Conservation (phyloP, 2,113 vertebrate genomes). For the Syngnathus floridae region DNA sequence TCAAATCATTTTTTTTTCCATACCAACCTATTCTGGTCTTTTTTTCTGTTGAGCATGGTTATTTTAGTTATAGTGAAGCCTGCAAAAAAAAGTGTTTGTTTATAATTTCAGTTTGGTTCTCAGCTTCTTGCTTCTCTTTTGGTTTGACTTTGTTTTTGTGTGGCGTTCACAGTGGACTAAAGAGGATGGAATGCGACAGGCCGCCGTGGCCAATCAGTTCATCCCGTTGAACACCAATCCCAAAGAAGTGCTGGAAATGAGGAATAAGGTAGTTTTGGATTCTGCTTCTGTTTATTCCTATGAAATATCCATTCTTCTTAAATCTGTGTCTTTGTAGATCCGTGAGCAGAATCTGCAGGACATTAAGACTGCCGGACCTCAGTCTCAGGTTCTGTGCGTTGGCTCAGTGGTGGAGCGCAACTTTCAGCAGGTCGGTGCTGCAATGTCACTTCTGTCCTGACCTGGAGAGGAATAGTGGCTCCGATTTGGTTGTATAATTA, state of each 20-base stretch:
- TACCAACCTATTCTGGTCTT: slow-evolving; percentile 44
- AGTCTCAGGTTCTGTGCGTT: slow-evolving; percentile 87
- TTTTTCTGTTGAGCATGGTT: slow-evolving; percentile 80
- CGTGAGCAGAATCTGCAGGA: slow-evolving; percentile 97
- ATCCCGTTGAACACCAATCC: slow-evolving; percentile 97
- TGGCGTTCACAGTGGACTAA: slow-evolving; percentile 92
- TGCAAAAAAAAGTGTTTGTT: slow-evolving; percentile 49
- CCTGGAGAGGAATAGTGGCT: slow-evolving; percentile 38
- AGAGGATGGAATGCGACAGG: slow-evolving; percentile 87
- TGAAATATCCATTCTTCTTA: neutral
- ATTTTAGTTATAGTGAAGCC: slow-evolving; percentile 55
- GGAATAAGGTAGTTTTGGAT: slow-evolving; percentile 83
- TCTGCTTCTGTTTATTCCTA: neutral
- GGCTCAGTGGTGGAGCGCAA: slow-evolving; percentile 81
- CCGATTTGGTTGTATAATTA: neutral
- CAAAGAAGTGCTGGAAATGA: slow-evolving; percentile 97
- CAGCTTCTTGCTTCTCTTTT: slow-evolving; percentile 3
- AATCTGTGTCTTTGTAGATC: slow-evolving; percentile 69
- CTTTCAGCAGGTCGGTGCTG: slow-evolving; percentile 83
- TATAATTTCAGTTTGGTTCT: slow-evolving; percentile 33
- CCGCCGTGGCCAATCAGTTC: slow-evolving; percentile 94
- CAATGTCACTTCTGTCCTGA: slow-evolving; percentile 26
- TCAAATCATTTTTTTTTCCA: slow-evolving; percentile 33
- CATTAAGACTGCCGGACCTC: slow-evolving; percentile 92
- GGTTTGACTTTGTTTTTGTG: slow-evolving; percentile 42